Conservation (phyloP, 2,888 invertebrate species). For the Teinopalpus imperialis region DNA sequence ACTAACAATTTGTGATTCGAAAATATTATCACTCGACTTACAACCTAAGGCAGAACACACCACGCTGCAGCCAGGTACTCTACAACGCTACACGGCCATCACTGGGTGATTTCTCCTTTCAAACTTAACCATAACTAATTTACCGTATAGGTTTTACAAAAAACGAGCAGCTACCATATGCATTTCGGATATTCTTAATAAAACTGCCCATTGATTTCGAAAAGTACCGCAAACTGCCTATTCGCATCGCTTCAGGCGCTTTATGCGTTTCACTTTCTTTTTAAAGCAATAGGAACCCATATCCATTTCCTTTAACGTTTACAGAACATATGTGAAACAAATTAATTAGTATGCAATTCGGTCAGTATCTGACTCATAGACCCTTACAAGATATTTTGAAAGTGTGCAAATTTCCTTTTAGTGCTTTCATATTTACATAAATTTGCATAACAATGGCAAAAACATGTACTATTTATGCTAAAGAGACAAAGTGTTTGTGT, state of each 20-base stretch:
- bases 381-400: constrained; percentile 33
- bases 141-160: too few relatives aligned
- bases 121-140: too few relatives aligned
- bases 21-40: too few relatives aligned
- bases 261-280: constrained; percentile 26
- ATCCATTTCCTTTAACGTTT: constrained; percentile 31
- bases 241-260: not conserved
- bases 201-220: not conserved
- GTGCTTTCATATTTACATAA: too few relatives aligned
- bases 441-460: constrained; percentile 25
- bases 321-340: constrained; percentile 32
- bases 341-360: constrained; percentile 43
- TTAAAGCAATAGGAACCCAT: constrained; percentile 20
- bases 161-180: not conserved
- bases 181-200: constrained; percentile 6
- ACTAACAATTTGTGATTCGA: too few relatives aligned
- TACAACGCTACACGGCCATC: too few relatives aligned
- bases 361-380: constrained; percentile 36
- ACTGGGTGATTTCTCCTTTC: too few relatives aligned
- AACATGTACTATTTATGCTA: too few relatives aligned
- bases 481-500: too few relatives aligned
- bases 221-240: not conserved
- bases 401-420: constrained; percentile 34
- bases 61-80: too few relatives aligned
- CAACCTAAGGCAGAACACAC: too few relatives aligned